phyloP scores from a whole-genome alignment of 2,797 vertebrate genomes.

The Molossus molossus region DNA sequence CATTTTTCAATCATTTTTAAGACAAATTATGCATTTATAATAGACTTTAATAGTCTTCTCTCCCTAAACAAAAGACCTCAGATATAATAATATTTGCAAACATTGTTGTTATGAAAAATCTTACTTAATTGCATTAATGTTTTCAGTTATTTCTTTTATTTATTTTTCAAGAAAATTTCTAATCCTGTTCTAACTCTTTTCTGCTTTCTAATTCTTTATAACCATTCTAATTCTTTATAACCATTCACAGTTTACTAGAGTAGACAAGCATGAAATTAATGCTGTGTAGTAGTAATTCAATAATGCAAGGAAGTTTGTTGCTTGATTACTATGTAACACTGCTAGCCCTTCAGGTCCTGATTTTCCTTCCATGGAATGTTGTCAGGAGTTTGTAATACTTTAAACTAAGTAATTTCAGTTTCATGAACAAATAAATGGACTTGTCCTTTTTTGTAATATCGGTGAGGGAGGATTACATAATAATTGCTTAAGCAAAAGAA shows the following conservation, averaged over 20 bases:
- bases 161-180: not conserved
- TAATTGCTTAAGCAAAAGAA: constrained; percentile 39
- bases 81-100: not conserved
- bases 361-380: constrained; percentile 38
- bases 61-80: not conserved
- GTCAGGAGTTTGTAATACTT: constrained; percentile 60
- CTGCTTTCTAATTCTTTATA: constrained; percentile 50
- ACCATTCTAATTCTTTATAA: constrained; percentile 29
- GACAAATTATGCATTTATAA: not conserved
- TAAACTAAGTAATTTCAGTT: constrained; percentile 71
- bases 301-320: constrained; percentile 64
- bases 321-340: constrained; percentile 68
- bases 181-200: constrained; percentile 50
- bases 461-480: not conserved
- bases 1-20: constrained; percentile 49
- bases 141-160: not conserved
- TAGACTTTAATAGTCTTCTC: constrained; percentile 3
- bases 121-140: not conserved
- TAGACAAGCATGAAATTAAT: constrained; percentile 83
- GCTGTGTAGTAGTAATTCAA: constrained; percentile 64
- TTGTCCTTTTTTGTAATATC: not conserved
- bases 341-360: not conserved
- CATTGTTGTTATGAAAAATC: not conserved
- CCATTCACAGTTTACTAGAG: constrained; percentile 41
- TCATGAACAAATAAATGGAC: constrained; percentile 43